These are phyloP conservation scores for Ophion ventricosus DNA, from an alignment of 2,888 invertebrate species.

Conservation along the genomic window DNA sequence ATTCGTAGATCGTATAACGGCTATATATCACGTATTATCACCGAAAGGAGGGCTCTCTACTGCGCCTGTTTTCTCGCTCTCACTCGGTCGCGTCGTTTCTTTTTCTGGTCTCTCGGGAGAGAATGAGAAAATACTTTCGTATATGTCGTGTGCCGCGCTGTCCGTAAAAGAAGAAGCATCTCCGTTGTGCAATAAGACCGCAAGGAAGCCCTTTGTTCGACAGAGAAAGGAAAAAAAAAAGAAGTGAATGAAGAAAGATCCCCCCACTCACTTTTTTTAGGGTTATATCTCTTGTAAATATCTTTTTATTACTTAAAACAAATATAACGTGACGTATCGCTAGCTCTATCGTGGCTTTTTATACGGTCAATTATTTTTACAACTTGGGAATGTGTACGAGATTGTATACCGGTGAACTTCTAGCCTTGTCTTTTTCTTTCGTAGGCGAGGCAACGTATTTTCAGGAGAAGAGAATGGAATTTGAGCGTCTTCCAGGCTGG, in stretches of 20 bases:
- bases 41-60: constrained; percentile 64
- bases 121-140: constrained; percentile 51
- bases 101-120: constrained; percentile 38
- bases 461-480: not conserved
- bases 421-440: not conserved
- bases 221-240: constrained; percentile 20
- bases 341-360: constrained; percentile 47
- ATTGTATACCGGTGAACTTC: not conserved
- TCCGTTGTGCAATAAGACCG: constrained; percentile 53
- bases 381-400: constrained; percentile 29
- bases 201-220: constrained; percentile 58
- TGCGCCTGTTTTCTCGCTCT: constrained; percentile 43
- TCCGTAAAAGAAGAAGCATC: constrained; percentile 54
- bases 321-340: constrained; percentile 57
- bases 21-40: constrained; percentile 72
- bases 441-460: not conserved
- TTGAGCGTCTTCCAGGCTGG: not conserved
- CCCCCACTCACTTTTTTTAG: not conserved
- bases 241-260: constrained; percentile 24
- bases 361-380: constrained; percentile 64
- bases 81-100: constrained; percentile 23
- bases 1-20: constrained; percentile 71
- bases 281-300: constrained; percentile 61
- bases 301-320: constrained; percentile 65
- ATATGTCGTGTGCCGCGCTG: constrained; percentile 25